Percentiles rank a stretch among this genome's conserved stretches.
Evolutionary conservation across 2,113 vertebrate genomes (phyloP).

Genomic region (Ceratotherium simum): DNA sequence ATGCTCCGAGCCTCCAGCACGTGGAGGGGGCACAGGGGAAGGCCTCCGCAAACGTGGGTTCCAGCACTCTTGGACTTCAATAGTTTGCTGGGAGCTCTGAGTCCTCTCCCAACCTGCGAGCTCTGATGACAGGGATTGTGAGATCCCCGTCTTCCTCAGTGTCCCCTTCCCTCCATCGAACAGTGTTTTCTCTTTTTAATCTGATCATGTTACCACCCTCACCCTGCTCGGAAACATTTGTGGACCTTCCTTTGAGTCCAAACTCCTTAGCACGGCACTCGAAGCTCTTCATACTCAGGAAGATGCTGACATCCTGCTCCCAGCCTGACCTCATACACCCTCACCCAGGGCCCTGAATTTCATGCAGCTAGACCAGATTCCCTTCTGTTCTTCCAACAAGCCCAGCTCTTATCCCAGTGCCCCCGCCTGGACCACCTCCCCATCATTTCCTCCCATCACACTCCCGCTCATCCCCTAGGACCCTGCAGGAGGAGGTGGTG

Average conservation of each 20-base stretch:
- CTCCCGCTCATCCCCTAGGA: neutral
- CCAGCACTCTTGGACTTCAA: fast-evolving
- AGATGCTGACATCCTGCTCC: neutral
- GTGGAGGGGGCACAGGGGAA: fast-evolving
- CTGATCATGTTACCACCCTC: neutral
- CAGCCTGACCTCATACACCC: fast-evolving
- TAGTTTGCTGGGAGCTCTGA: neutral
- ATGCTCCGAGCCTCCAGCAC: neutral
- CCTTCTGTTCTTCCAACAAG: neutral
- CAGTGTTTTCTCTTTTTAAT: neutral
- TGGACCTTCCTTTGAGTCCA: neutral
- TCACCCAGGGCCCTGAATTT: neutral
- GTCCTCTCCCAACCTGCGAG: fast-evolving
- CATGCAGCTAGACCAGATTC: neutral
- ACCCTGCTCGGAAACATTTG: neutral
- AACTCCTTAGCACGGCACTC: neutral
- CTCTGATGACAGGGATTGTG: fast-evolving
- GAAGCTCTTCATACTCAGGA: neutral
- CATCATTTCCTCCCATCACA: no score
- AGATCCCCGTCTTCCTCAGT: neutral
- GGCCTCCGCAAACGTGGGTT: neutral
- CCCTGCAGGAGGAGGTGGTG: neutral
- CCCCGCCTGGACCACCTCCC: neutral
- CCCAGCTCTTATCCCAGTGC: neutral
- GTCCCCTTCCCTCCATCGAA: neutral